Evolutionary conservation across 2,797 vertebrate species (phyloP).

Genomic region (Hafferia zeledoni): DNA sequence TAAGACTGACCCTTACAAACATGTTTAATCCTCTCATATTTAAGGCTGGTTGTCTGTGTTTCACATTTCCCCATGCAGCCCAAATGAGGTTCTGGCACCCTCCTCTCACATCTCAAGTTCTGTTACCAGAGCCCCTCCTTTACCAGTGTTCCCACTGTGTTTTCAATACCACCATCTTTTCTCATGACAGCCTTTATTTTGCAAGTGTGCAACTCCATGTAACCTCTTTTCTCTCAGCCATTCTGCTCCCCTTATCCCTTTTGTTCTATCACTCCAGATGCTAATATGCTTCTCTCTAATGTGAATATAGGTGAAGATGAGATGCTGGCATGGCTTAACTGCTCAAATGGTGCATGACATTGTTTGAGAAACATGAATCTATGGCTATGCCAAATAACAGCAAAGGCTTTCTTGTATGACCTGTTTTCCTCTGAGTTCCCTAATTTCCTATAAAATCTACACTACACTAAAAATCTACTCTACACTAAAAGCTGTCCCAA

Average conservation of each 20-base stretch:
- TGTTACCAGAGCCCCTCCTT: not conserved
- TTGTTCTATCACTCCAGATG: conserved; percentile 7
- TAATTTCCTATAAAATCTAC: not conserved
- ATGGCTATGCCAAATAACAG: not conserved
- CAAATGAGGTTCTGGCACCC: not conserved
- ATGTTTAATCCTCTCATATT: not conserved
- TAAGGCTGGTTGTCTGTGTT: not conserved
- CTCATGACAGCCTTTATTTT: not conserved
- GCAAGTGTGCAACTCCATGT: not conserved
- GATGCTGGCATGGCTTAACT: not conserved
- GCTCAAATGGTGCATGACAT: not conserved
- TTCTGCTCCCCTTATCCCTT: not conserved
- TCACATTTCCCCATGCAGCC: not conserved
- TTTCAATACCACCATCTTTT: not conserved
- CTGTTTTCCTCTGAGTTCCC: not conserved
- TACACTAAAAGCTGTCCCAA: not conserved
- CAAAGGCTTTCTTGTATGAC: conserved; percentile 30
- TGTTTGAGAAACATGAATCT: not conserved
- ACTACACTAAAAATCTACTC: not conserved
- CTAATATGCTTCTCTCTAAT: not conserved
- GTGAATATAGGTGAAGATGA: not conserved
- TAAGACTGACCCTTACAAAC: not conserved
- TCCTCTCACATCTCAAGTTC: fast-evolving
- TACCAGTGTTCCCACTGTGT: not conserved
- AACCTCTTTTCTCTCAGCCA: not conserved